Percentiles rank a stretch among this genome's conserved stretches.
These are phyloP conservation scores for Zygothrica quintamaculata DNA, from an alignment of 2,888 invertebrate genomes.

Conservation along the genomic window DNA sequence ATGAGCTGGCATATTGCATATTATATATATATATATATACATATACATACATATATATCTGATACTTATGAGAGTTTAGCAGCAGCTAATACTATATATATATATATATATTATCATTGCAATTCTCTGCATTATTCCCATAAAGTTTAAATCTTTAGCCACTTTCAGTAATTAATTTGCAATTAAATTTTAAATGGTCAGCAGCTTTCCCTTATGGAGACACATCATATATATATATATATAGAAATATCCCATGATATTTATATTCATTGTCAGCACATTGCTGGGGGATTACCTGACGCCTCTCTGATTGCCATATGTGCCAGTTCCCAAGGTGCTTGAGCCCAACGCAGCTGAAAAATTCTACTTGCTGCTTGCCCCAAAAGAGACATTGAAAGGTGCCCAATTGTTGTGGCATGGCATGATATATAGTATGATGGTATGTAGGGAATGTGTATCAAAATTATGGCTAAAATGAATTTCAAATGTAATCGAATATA, in stretches of 20 bases:
- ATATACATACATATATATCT: too few species aligned
- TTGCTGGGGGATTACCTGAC: slow-evolving; percentile 39
- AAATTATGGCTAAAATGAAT: slow-evolving; percentile 35
- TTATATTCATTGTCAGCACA: slow-evolving; percentile 31
- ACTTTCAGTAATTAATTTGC: slow-evolving; percentile 5
- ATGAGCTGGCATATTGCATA: background rate
- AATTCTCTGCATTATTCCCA: too few species aligned
- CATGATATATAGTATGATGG: too few species aligned
- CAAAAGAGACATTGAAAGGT: slow-evolving; percentile 1
- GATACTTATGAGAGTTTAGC: too few species aligned
- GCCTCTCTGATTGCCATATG: slow-evolving; percentile 54
- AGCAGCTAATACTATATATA: too few species aligned
- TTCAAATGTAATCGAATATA: slow-evolving; percentile 16
- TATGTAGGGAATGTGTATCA: slow-evolving; percentile 28
- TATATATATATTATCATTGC: too few species aligned
- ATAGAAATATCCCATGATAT: slow-evolving; percentile 5
- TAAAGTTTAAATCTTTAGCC: slow-evolving; percentile 6
- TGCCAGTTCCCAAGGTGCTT: slow-evolving; percentile 55
- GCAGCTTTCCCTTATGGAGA: slow-evolving; percentile 24
- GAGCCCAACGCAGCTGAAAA: slow-evolving; percentile 22
- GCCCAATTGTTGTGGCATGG: slow-evolving; percentile 24
- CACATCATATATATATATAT: background rate
- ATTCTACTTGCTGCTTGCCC: slow-evolving; percentile 18
- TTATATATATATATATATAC: too few species aligned
- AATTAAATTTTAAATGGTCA: slow-evolving; percentile 24